phyloP scores from a whole-genome alignment of 2,113 vertebrate genomes.

The Mastomys coucha region DNA sequence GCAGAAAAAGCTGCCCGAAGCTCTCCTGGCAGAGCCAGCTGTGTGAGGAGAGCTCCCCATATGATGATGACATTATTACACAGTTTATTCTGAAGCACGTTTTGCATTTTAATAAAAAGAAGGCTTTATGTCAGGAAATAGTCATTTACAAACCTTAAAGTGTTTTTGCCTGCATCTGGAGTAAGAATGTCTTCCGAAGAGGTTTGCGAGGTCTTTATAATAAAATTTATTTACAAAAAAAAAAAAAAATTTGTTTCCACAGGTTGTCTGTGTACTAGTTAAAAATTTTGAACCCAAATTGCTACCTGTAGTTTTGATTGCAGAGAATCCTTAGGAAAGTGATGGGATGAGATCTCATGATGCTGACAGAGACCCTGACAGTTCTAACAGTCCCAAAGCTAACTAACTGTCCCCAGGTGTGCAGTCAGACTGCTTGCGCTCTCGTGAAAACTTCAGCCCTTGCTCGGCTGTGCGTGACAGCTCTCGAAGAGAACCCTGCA shows the following conservation, averaged over 20 bases:
- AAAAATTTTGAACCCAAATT: conserved; percentile 86
- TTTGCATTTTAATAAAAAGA: conserved; percentile 90
- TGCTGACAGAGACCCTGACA: conserved; percentile 81
- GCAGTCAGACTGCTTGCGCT: conserved; percentile 77
- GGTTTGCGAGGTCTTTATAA: conserved; percentile 88
- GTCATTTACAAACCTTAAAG: conserved; percentile 89
- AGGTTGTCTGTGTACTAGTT: conserved; percentile 85
- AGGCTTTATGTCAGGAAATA: conserved; percentile 89
- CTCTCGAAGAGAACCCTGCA: conserved; percentile 81
- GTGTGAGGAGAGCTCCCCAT: conserved; percentile 73
- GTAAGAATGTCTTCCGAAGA: conserved; percentile 90
- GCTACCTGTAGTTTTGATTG: conserved; percentile 85
- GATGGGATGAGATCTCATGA: conserved; percentile 78
- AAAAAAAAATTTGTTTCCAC: conserved; percentile 67
- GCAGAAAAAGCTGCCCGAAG: background rate
- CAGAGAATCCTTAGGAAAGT: conserved; percentile 86
- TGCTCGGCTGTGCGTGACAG: conserved; percentile 86
- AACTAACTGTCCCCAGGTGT: conserved; percentile 72
- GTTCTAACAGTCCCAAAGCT: conserved; percentile 74
- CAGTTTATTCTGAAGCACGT: conserved; percentile 88
- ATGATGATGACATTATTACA: conserved; percentile 88
- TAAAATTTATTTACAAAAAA: conserved; percentile 90
- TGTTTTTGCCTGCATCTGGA: conserved; percentile 88
- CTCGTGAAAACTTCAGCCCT: conserved; percentile 86
- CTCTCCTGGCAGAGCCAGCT: conserved; percentile 43